phyloP scores from a whole-genome alignment of 2,888 invertebrate species.

The Drosophila putrida region DNA sequence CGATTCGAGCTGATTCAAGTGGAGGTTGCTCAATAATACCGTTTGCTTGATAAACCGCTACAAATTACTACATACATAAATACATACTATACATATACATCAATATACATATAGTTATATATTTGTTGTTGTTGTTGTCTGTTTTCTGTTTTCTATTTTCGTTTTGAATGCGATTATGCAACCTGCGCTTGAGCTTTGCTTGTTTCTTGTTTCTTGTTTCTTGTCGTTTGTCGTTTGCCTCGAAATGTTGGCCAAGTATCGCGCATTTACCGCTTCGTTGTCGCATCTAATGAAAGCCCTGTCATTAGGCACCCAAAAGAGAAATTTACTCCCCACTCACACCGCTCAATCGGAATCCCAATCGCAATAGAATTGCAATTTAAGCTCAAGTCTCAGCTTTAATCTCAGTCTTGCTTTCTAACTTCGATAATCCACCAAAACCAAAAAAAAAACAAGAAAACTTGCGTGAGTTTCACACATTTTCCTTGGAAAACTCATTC shows the following conservation, averaged over 20 bases:
- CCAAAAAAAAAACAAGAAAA: neutral
- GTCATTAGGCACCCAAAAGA: slow-evolving; percentile 49
- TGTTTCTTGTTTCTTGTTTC: slow-evolving; percentile 51
- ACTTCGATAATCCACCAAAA: slow-evolving; percentile 31
- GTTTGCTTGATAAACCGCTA: slow-evolving; percentile 81
- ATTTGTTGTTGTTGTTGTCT: slow-evolving; percentile 32
- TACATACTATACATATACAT: slow-evolving; percentile 47
- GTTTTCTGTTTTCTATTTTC: slow-evolving; percentile 71
- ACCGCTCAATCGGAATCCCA: neutral
- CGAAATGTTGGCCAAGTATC: slow-evolving; percentile 64
- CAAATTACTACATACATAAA: slow-evolving; percentile 63
- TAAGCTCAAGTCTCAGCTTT: neutral
- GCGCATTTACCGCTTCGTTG: slow-evolving; percentile 43
- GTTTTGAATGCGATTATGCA: slow-evolving; percentile 74
- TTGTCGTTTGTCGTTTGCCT: slow-evolving; percentile 50
- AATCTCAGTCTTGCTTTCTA: slow-evolving; percentile 55
- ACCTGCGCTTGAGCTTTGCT: slow-evolving; percentile 61
- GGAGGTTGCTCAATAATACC: slow-evolving; percentile 80
- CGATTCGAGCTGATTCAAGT: slow-evolving; percentile 56
- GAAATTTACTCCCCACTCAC: slow-evolving; percentile 40
- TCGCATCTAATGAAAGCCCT: slow-evolving; percentile 54
- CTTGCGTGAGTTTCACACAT: slow-evolving; percentile 58
- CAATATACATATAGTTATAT: slow-evolving; percentile 45
- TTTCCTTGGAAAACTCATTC: slow-evolving; percentile 19
- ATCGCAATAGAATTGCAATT: slow-evolving; percentile 40